phyloP scores from a whole-genome alignment of 2,888 invertebrate species.

The Ophion slaviceki region DNA sequence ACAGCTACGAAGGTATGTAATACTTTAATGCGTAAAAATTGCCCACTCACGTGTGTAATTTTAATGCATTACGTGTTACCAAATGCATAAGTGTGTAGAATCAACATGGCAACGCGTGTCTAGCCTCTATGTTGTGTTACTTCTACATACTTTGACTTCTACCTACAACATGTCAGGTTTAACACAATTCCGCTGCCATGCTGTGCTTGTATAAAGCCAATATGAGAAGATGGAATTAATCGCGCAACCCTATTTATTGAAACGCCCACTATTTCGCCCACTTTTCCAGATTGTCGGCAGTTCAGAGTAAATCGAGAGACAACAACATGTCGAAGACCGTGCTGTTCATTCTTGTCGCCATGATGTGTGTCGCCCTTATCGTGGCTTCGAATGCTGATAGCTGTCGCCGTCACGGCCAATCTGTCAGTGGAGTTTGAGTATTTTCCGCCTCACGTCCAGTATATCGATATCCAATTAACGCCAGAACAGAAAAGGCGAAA shows the following conservation, averaged over 20 bases:
- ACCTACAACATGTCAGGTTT: too few species aligned
- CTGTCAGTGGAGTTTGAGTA: conserved; percentile 72
- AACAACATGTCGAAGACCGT: conserved; percentile 73
- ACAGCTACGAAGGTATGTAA: too few species aligned
- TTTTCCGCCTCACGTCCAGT: conserved; percentile 1
- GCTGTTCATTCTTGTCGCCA: conserved; percentile 69
- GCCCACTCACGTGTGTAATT: too few species aligned
- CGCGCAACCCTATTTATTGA: neutral
- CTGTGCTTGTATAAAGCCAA: too few species aligned
- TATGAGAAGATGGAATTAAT: too few species aligned
- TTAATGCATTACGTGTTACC: too few species aligned
- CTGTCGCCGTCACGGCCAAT: conserved; percentile 77
- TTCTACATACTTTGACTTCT: too few species aligned
- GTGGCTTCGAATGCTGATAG: conserved; percentile 64
- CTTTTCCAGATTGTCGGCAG: conserved; percentile 16
- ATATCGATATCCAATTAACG: neutral
- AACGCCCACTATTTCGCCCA: neutral
- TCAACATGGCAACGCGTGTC: too few species aligned
- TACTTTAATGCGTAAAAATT: too few species aligned
- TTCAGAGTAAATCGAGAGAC: neutral
- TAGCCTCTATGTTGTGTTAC: too few species aligned
- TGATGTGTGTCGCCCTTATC: conserved; percentile 72
- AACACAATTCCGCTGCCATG: too few species aligned
- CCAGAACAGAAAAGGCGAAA: neutral
- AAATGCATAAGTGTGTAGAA: too few species aligned